Evolutionary conservation across 2,888 invertebrate genomes (phyloP), one percentile per base, ranked within the genome.

Genomic region (Hemicrepidius hirtus): DNA sequence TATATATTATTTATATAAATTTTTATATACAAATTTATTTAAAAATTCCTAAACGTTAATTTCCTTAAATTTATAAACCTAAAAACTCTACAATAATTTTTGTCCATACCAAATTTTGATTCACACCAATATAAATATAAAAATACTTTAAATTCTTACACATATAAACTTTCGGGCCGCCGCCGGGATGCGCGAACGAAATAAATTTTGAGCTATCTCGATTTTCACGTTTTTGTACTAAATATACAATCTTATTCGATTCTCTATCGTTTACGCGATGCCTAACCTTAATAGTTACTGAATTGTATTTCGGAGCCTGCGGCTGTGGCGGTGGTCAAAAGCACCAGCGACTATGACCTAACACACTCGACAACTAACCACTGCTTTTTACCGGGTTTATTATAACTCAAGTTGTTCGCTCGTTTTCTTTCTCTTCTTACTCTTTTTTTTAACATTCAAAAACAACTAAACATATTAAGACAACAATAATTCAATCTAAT

Each of bases 1-100:
- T 88, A 88, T 89, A 88, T 88, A 88, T 88, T 88, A 88, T 88
- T 88, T 88, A 87, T 89, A 89, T 89, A 89, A 88, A 88, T 89
- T 89, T 89, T 88, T 87, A 88, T 91, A 89, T 91, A 91, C 91
- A 91, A 90, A 90, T 90, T 90, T 83, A 86, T 90, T 90, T 90
- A 90, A 90, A 91, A 86, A 91, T 86, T 89, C 90, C 91, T 91
- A 91, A 91, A 90, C 87, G 88, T 87, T 90, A 90, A 89, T 88
- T 88, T 90, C 89, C 90, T 86, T 85, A 86, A 86, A 85, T 84
- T 85, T 85, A 84, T 84, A 83, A 87, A 87, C 87, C 86, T 86
- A 87, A 86, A 85, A 81, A 85, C 83, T 85, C 86, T 86, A 87
- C 87, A 84, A 86, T 85, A 86, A 86, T 86, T 85, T 81, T 86